Evolutionary conservation across 2,888 invertebrate genomes (phyloP).

Genomic region (Epistrophella euchroma): DNA sequence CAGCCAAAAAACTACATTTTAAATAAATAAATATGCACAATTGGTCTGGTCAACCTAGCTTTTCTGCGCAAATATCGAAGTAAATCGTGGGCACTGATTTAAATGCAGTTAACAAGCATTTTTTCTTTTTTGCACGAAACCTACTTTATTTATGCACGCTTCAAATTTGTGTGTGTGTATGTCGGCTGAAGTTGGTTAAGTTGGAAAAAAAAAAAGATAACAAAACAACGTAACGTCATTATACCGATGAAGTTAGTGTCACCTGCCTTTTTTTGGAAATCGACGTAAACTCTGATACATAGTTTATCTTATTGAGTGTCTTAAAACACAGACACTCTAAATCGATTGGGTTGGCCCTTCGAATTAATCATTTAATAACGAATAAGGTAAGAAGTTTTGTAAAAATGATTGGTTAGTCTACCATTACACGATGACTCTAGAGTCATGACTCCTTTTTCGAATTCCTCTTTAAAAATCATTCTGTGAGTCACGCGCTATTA

Average conservation of each 20-base stretch:
- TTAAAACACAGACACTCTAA: neutral
- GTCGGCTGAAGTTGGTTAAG: neutral
- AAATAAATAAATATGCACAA: conserved; percentile 6
- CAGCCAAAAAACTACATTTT: neutral
- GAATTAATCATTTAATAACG: no score
- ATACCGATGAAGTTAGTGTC: conserved; percentile 29
- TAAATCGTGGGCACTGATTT: conserved; percentile 1
- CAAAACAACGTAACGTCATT: conserved; percentile 27
- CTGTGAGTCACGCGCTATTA: no score
- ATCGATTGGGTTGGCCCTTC: neutral
- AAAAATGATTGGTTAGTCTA: no score
- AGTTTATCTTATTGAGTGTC: neutral
- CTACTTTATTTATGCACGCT: conserved; percentile 6
- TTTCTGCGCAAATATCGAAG: neutral
- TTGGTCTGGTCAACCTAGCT: conserved; percentile 22
- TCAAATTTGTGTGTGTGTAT: neutral
- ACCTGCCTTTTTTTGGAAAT: conserved; percentile 35
- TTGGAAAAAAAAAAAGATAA: neutral
- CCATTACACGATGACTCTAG: no score
- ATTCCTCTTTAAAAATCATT: no score
- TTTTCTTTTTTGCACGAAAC: neutral
- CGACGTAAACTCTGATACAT: neutral
- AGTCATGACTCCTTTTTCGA: no score
- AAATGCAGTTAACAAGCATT: conserved; percentile 31
- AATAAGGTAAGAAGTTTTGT: no score